phyloP scores from a whole-genome alignment of 2,113 vertebrate genomes.

The Bothrops jararaca region DNA sequence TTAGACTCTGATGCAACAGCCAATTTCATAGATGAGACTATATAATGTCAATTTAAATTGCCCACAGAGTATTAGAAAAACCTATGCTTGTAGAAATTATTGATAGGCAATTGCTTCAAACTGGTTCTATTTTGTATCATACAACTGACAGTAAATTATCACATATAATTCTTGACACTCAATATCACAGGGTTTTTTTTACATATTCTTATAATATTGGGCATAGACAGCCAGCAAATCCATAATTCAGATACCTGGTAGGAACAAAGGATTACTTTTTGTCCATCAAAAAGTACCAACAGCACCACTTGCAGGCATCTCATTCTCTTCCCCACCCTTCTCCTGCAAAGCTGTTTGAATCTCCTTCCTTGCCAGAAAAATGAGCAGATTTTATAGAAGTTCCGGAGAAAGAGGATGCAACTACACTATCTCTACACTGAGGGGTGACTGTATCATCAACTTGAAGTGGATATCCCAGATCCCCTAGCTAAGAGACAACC shows the following conservation, averaged over 20 bases:
- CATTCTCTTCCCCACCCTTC: background rate
- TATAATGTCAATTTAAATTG: background rate
- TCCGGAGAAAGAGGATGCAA: background rate
- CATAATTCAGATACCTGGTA: background rate
- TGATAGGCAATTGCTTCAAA: background rate
- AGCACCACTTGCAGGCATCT: background rate
- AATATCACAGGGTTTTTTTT: background rate
- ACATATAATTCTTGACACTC: background rate
- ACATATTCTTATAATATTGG: background rate
- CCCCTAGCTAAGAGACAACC: background rate
- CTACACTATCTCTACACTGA: background rate
- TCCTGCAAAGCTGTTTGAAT: background rate
- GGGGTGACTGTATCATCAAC: background rate
- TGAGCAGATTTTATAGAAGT: background rate
- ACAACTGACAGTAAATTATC: background rate
- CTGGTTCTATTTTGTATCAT: background rate
- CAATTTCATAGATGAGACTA: background rate
- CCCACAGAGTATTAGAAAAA: background rate
- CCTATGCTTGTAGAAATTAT: background rate
- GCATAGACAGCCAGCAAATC: background rate
- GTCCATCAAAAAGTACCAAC: background rate
- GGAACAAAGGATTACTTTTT: background rate
- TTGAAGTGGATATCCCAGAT: too few species aligned
- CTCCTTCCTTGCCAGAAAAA: background rate
- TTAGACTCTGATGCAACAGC: background rate